Evolutionary conservation across 2,113 vertebrate genomes (phyloP).

Genomic region (Bolborhynchus lineola): DNA sequence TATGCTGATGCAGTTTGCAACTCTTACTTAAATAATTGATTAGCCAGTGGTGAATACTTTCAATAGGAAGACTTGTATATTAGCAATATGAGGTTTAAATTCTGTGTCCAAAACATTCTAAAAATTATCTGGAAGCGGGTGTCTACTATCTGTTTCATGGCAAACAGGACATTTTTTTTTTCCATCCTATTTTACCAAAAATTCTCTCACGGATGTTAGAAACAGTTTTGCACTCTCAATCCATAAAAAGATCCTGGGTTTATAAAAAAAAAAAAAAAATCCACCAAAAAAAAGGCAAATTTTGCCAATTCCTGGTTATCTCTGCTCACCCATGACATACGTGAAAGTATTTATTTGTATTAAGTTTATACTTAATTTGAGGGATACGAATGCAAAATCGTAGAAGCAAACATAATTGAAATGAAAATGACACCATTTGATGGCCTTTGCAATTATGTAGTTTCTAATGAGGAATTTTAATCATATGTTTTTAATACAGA

Average conservation of each 20-base stretch:
- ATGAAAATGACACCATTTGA: background rate
- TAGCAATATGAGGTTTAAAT: background rate
- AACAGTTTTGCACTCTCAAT: background rate
- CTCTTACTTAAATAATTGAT: background rate
- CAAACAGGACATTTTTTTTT: rapidly evolving
- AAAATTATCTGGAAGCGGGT: background rate
- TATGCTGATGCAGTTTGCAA: background rate
- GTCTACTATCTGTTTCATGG: background rate
- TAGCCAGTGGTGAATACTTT: background rate
- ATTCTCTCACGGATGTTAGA: background rate
- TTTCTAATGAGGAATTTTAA: background rate
- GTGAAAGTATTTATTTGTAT: background rate
- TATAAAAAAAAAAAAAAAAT: background rate
- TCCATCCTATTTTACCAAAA: background rate
- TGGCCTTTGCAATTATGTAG: background rate
- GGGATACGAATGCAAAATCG: background rate
- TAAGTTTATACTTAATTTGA: background rate
- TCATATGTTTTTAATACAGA: background rate
- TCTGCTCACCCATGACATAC: background rate
- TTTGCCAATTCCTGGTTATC: background rate
- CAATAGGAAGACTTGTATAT: background rate
- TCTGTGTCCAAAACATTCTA: background rate
- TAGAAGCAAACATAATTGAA: background rate
- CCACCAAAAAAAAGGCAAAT: background rate
- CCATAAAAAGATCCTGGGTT: background rate